Evolutionary conservation across 2,113 vertebrate genomes (phyloP), one percentile per base, ranked within the genome.

Genomic region (Ochotona curzoniae): DNA sequence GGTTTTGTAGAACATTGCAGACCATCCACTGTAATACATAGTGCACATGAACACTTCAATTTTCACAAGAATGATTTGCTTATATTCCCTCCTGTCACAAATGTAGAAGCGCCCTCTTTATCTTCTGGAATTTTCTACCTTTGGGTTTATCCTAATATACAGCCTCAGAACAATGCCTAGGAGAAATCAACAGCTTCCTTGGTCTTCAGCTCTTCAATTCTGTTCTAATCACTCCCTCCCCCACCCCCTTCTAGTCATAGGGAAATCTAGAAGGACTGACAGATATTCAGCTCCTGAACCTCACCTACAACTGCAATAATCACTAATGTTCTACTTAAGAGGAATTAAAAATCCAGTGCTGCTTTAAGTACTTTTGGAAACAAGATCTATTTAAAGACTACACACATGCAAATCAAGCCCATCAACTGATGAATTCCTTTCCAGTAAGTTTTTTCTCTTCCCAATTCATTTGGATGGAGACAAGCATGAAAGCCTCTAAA

Each of bases 291-390:
- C 51, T 67, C 21, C 83, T 87, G 75, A 88, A 61, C 49, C 70
- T 79, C 80, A 87, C 76, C 60, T 67, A 82, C 92, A 81, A 54
- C 7, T 66, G 69, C 23, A 90, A 28, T 74, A 89, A 93, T 74
- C 67, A 87, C 60, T 70, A 44, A 81, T 21, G 30, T n/a, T 93
- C 60, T n/a, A 79, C 85, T 83, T 84, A 75, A 57, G 84, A 28
- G 26, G 30, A 21, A 67, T 74, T 78, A 94, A 80, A 94, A 83
- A 7, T 35, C 64, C 66, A 32, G 13, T 26, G 94, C 23, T 20
- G 64, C 83, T 90, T 93, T 75, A 93, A 94, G 87, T 44, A 82
- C n/a, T 93, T 91, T 51, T n/a, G 49, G 79, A 93, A 91, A 92
- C 74, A 94, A 74, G 32, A 57, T 78, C 54, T 94, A 67, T 44